Conservation (phyloP, 2,888 invertebrate genomes). For the Allacma fusca region DNA sequence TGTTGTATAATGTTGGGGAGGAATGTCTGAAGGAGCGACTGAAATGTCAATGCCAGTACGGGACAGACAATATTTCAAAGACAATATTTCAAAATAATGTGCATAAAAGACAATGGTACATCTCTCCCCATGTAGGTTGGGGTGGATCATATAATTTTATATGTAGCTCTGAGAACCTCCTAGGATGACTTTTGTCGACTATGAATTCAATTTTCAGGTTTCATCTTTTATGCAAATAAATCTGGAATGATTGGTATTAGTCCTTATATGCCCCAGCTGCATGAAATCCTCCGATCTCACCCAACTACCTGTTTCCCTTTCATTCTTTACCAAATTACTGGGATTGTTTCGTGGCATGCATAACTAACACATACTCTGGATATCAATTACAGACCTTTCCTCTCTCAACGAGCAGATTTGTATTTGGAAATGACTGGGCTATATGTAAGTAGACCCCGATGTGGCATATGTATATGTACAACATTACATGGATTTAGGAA, state of each 20-base stretch:
- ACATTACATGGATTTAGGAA: too few species aligned
- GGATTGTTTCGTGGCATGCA: not conserved
- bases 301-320: constrained; percentile 14
- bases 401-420: not conserved
- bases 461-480: too few species aligned
- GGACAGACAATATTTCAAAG: too few species aligned
- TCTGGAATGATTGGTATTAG: constrained; percentile 8
- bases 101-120: too few species aligned
- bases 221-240: constrained; percentile 18
- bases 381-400: not conserved
- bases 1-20: too few species aligned
- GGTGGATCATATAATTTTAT: too few species aligned
- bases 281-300: not conserved
- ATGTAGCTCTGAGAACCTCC: not conserved
- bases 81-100: too few species aligned
- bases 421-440: not conserved
- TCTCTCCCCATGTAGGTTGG: too few species aligned
- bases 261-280: not conserved
- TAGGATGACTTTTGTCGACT: not conserved
- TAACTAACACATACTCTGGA: not conserved
- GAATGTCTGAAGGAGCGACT: not conserved
- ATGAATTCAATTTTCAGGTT: constrained; percentile 12
- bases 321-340: too few species aligned
- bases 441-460: too few species aligned
- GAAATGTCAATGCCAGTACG: too few species aligned